Evolutionary conservation across 2,797 vertebrate species (phyloP), one percentile per base, ranked within the genome.

Genomic region (Anguilla anguilla): DNA sequence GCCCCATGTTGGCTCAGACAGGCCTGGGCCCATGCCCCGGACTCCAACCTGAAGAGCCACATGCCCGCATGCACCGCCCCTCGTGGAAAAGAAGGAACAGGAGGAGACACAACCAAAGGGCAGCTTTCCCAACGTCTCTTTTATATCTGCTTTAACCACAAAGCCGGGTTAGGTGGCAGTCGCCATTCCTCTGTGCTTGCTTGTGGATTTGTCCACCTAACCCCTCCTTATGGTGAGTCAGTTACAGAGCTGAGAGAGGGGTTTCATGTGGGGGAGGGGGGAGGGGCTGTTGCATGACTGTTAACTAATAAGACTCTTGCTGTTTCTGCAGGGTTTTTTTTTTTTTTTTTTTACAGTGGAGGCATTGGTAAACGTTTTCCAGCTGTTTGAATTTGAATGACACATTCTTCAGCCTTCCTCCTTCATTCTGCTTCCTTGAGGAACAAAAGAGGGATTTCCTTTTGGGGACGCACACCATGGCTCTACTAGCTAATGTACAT

Each of bases 401-500:
- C 93, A 95, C 94, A 85, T 91, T 87, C 94, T 95, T 95, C 92
- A 95, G 93, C 91, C 95, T 95, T 93, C 93, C 93, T 91, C 93
- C 91, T 95, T 93, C 92, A 91, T 91, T 87, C 90, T 93, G 93
- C 93, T 96, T 96, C 95, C 96, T 96, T 91, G 89, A 93, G 91
- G 95, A 94, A 96, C 96, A 96, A 96, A 96, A 94, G 88, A 95
- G 93, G 96, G 96, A 96, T 96, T 96, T 96, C 96, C 96, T 96
- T 91, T 92, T 89, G 91, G 93, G 89, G 92, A 94, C 93, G 94
- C 94, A 94, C 92, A 92, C 93, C 91, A 91, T 91, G 90, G 93
- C 92, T 93, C 92, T 90, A 93, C 92, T 93, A 95, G 92, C 92
- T 92, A 94, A 93, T 61, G 72, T 61, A 35, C 90, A 83, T 89